Base-by-base conservation (phyloP, 2,797 vertebrate genomes). In the Lepus oiostolus region DNA sequence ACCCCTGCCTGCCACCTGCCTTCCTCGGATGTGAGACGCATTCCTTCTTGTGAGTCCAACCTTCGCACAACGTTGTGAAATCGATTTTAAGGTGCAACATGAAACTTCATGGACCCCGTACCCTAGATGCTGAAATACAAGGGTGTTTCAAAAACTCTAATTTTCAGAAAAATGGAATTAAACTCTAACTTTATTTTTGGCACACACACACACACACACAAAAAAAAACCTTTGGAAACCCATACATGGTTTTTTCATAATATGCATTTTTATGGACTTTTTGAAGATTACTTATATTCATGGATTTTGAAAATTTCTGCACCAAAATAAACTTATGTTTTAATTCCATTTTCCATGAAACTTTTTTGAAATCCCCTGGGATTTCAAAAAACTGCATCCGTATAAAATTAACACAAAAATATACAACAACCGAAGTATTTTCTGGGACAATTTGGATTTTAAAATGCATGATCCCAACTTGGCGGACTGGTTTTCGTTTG, bases 41-140 rank as follows among this genome's bases (percentile, higher is more conserved):
- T 68, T 85, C 74, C 9, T 84, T 91, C 54, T 70, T 74, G 38
- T 91, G 80, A 94, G 85, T 10, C 65, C 58, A 72, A 21, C 50
- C 52, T 80, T 76, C 38, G 81, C 26, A 16, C 14, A 16, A 58
- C 54, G 16, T 21, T 21, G 54, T 32, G 35, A 83, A 90, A 84
- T 89, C 68, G 8, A 79, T 85, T 92, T 76, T 79, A 54, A 93
- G 83, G 54, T 30, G 74, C 19, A 32, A 80, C 67, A 21, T 82
- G 74, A 90, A 85, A 83, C 62, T 76, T 62, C 47, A 70, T 54
- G 52, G 81, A 63, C 28, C 79, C 24, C 12, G 14, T 68, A 58
- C 4, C 5, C 17, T 60, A 88, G n/a, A 50, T 74, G n/a, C 4
- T 30, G 47, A 82, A 93, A 71, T 67, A 22, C 24, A 16, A 16